Conservation (phyloP, 2,113 vertebrate species). For the Clarias batrachus region DNA sequence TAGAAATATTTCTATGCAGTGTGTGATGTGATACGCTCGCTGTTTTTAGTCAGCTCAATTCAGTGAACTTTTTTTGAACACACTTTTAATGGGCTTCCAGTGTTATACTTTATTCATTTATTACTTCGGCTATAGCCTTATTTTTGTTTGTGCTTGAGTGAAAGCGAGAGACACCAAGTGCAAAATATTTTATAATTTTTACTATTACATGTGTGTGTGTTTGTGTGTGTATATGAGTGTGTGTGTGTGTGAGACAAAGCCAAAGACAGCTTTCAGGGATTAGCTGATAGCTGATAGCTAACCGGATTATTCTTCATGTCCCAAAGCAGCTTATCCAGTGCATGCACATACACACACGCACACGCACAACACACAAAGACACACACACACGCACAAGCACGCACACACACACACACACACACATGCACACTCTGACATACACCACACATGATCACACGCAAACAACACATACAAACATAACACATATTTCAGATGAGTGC, state of each 20-base stretch:
- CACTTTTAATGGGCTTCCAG: neutral
- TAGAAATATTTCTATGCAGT: neutral
- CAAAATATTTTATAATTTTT: neutral
- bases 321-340: neutral
- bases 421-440: neutral
- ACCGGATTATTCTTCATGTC: neutral
- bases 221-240: neutral
- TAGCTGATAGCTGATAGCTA: neutral
- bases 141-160: neutral
- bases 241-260: neutral
- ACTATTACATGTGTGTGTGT: neutral
- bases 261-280: slow-evolving; percentile 9
- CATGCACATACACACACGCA: neutral
- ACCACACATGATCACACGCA: neutral
- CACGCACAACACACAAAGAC: neutral
- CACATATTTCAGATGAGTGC: neutral
- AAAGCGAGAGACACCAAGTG: neutral
- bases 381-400: neutral
- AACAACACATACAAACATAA: neutral
- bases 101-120: neutral
- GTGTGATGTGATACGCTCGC: neutral
- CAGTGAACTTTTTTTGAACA: neutral
- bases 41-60: neutral
- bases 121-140: neutral
- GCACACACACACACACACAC: neutral